phyloP scores from a whole-genome alignment of 2,888 invertebrate species.

The Pyrocoelia pectoralis region DNA sequence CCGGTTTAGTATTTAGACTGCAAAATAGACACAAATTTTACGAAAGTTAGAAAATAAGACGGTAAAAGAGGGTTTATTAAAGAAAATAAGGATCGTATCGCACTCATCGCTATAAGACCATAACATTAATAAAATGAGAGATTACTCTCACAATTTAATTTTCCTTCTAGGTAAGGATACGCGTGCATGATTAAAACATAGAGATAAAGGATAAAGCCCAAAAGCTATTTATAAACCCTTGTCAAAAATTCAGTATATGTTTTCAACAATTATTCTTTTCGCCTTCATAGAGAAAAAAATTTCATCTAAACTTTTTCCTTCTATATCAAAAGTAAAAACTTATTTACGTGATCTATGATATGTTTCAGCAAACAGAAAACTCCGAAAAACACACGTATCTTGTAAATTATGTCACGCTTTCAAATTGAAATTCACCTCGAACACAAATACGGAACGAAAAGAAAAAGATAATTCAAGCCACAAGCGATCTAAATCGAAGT shows the following conservation, averaged over 20 bases:
- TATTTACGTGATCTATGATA: neutral
- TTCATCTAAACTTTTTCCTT: neutral
- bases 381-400: conserved; percentile 24
- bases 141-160: neutral
- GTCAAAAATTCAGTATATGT: neutral
- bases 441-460: conserved; percentile 8
- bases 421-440: conserved; percentile 25
- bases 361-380: conserved; percentile 5
- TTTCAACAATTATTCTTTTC: neutral
- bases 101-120: neutral
- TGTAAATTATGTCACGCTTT: conserved; percentile 19
- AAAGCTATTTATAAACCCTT: neutral
- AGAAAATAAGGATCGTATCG: neutral
- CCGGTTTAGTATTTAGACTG: no score
- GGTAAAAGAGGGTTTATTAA: neutral
- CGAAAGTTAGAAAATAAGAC: neutral
- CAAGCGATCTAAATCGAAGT: conserved; percentile 10
- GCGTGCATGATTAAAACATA: neutral
- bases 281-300: neutral
- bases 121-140: neutral
- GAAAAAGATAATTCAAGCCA: conserved; percentile 7
- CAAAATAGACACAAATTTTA: no score
- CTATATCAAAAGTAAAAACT: neutral
- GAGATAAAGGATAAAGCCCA: neutral
- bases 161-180: neutral